Base-by-base conservation (phyloP, 2,797 vertebrate genomes). In the Salmo trutta region DNA sequence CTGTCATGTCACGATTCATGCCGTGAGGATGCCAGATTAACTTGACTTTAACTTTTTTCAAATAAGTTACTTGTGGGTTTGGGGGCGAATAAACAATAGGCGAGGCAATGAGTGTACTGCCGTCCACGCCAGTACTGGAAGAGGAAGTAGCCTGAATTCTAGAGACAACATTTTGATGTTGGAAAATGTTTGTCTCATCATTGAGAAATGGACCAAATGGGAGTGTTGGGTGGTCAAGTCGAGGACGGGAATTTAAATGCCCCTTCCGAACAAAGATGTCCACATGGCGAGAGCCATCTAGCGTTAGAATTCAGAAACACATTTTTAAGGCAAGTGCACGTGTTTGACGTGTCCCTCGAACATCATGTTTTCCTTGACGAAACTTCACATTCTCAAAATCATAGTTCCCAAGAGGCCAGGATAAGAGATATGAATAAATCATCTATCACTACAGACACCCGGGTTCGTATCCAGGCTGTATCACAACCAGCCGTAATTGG, bases 231-330 rank as follows among this genome's bases (percentile, higher is more conserved):
- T 86, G 84, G 87, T 88, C 86, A 91, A 92, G 89, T 92, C 94
- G 91, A 94, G 91, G 91, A 90, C 87, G 87, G 87, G 85, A 77
- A 86, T 88, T 94, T 97, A 94, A 92, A 92, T 96, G 98, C 4
- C 91, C 95, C 92, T 89, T 89, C 86, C 90, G 79, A 85, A 83
- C 80, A 89, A 77, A 83, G 88, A 84, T 80, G 90, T 90, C 87
- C 93, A 92, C 92, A 90, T 91, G 92, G 90, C 84, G 83, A 64
- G 80, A 54, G 91, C 83, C 93, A 82, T 83, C 93, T 93, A 90
- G 92, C 73, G 93, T 91, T 51, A 67, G 72, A 16, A 66, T 24
- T 70, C 19, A 67, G 87, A 16, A 89, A 15, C 82, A 54, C 16
- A 17, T 33, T 86, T 86, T 88, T 78, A 87, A 89, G 77, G 81